These are phyloP conservation scores for Labia minor DNA, from an alignment of 2,888 invertebrate species.

Conservation along the genomic window DNA sequence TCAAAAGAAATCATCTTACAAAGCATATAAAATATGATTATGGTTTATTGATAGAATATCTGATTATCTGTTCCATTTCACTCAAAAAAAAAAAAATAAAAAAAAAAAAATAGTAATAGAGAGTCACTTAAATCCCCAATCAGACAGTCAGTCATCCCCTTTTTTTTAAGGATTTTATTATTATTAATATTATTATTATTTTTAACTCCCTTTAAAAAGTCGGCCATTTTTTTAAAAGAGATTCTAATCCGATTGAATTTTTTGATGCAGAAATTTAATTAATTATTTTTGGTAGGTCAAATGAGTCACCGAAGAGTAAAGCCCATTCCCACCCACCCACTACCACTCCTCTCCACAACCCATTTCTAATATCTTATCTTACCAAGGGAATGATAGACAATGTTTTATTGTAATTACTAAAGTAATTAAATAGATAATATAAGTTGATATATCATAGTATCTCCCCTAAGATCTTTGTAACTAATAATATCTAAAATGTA, in stretches of 20 bases:
- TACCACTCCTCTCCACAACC: too few species aligned
- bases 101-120: neutral
- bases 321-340: too few species aligned
- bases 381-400: conserved; percentile 5
- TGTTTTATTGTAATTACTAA: conserved; percentile 13
- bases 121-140: neutral
- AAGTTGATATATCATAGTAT: conserved; percentile 13
- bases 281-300: conserved; percentile 5
- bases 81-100: neutral
- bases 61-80: neutral
- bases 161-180: neutral
- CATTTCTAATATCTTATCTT: conserved; percentile 9
- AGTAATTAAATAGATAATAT: conserved; percentile 13
- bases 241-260: neutral
- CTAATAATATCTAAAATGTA: conserved; percentile 13
- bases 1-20: conserved; percentile 13
- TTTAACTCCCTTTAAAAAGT: neutral
- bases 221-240: neutral
- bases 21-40: neutral
- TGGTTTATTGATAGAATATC: neutral
- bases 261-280: neutral
- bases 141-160: neutral
- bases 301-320: neutral
- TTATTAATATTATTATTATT: too few species aligned
- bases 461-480: conserved; percentile 13